These are phyloP conservation scores for Cyanoderma ruficeps DNA, from an alignment of 2,113 vertebrate species.

Conservation along the genomic window DNA sequence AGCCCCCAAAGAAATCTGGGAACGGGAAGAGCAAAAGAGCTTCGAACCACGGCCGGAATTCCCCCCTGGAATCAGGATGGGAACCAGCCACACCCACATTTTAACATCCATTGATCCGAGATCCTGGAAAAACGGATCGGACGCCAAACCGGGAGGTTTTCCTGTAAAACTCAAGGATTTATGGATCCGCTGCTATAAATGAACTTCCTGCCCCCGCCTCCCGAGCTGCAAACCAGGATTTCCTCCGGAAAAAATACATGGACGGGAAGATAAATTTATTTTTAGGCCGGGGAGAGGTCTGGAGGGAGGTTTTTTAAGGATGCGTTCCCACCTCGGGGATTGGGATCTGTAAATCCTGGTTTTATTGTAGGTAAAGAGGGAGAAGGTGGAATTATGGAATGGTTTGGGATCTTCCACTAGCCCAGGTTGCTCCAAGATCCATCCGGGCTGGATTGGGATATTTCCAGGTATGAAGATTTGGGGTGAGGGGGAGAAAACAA, in stretches of 20 bases:
- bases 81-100: background rate
- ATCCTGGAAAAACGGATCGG: background rate
- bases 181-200: background rate
- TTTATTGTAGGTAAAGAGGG: fast-evolving
- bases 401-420: background rate
- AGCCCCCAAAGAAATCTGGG: background rate
- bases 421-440: background rate
- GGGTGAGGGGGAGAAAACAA: too few species aligned
- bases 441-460: fast-evolving
- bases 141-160: background rate
- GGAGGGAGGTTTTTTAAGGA: background rate
- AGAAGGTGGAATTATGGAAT: background rate
- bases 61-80: background rate
- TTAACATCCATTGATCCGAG: background rate
- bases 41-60: background rate
- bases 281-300: background rate
- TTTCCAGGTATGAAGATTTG: background rate
- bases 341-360: fast-evolving
- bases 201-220: background rate
- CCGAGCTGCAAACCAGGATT: background rate
- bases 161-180: background rate
- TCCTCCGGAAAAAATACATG: background rate
- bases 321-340: fast-evolving
- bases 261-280: background rate
- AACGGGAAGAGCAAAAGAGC: background rate